Evolutionary conservation across 2,797 vertebrate species (phyloP).

Genomic region (Siniperca scherzeri): DNA sequence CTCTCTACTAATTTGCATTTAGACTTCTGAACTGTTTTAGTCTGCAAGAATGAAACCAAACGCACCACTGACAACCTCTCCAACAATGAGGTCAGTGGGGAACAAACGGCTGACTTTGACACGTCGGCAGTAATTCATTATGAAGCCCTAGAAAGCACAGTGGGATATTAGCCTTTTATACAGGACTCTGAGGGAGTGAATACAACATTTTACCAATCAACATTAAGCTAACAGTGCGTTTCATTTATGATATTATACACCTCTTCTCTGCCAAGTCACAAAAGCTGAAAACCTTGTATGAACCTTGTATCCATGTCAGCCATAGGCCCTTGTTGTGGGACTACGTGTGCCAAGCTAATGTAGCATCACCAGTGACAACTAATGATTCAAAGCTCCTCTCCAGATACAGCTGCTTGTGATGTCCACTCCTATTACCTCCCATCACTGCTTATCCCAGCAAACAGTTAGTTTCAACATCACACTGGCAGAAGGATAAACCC

Average conservation of each 20-base stretch:
- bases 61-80: conserved; percentile 22
- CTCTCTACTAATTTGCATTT: conserved; percentile 2
- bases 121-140: conserved; percentile 67
- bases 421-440: conserved; percentile 21
- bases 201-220: conserved; percentile 30
- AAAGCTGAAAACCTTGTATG: neutral
- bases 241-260: conserved; percentile 12
- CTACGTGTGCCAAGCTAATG: neutral
- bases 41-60: conserved; percentile 19
- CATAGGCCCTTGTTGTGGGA: neutral
- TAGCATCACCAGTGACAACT: conserved; percentile 33
- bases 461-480: conserved; percentile 8
- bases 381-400: conserved; percentile 36
- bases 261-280: conserved; percentile 3
- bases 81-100: conserved; percentile 40
- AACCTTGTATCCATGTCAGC: neutral
- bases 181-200: conserved; percentile 47
- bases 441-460: conserved; percentile 16
- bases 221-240: conserved; percentile 24
- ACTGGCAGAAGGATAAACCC: conserved; percentile 13
- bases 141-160: conserved; percentile 60
- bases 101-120: conserved; percentile 63
- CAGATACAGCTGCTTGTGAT: conserved; percentile 21
- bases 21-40: conserved; percentile 6
- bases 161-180: conserved; percentile 40